These are phyloP conservation scores for Drosophila arawakana DNA, from an alignment of 1,140 invertebrate genomes.

Conservation along the genomic window DNA sequence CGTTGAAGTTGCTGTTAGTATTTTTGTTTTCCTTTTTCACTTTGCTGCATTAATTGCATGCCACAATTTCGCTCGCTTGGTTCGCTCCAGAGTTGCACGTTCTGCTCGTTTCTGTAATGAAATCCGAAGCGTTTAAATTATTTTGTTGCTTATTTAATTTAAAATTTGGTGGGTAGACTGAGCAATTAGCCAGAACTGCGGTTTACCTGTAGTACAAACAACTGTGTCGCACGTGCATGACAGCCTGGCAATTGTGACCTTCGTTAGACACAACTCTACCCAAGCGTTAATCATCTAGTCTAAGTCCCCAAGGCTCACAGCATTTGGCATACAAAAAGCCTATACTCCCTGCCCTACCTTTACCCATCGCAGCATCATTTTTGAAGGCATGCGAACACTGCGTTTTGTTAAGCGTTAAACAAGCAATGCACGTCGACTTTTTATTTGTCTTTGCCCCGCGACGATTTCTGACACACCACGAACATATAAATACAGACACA, in stretches of 20 bases:
- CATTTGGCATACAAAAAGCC: constrained; percentile 20
- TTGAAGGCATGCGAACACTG: constrained; percentile 7
- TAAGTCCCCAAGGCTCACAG: constrained; percentile 24
- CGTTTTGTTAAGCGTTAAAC: constrained; percentile 49
- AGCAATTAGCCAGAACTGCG: constrained; percentile 37
- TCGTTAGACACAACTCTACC: constrained; percentile 17
- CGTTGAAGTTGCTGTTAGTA: constrained; percentile 1
- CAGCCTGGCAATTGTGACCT: constrained; percentile 38
- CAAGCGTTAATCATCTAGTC: constrained; percentile 32
- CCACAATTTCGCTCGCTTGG: constrained; percentile 32
- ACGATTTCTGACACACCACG: constrained; percentile 53
- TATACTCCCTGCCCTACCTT: neutral
- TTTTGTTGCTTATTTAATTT: constrained; percentile 30
- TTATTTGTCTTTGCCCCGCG: constrained; percentile 66
- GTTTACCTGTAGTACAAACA: constrained; percentile 55
- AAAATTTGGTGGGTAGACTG: neutral
- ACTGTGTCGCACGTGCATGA: constrained; percentile 62
- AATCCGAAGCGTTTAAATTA: constrained; percentile 42
- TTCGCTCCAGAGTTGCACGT: constrained; percentile 31
- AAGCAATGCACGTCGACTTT: constrained; percentile 76
- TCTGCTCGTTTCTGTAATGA: constrained; percentile 51
- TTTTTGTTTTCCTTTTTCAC: constrained; percentile 12
- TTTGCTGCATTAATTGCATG: constrained; percentile 56
- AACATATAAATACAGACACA: constrained; percentile 2
- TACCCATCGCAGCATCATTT: neutral